A percentile compares a stretch with the other conserved stretches of the same genome.
Evolutionary conservation across 2,797 vertebrate genomes (phyloP).

Genomic region (Okamejei kenojei): DNA sequence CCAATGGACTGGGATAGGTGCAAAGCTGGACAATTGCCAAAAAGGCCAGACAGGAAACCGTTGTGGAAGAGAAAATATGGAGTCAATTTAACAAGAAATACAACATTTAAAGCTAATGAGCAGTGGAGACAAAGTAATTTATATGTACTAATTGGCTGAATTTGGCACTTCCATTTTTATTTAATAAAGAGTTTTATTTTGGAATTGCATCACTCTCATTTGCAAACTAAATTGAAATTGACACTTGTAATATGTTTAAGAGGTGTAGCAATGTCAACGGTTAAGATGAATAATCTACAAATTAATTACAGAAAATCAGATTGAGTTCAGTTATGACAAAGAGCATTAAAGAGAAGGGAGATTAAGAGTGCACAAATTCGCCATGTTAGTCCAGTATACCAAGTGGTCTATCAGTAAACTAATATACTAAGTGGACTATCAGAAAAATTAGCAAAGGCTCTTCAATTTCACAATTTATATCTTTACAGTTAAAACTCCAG

Average conservation of each 20-base stretch:
- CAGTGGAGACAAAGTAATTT: neutral
- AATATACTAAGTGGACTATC: too few species aligned
- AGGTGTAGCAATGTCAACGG: neutral
- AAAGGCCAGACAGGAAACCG: neutral
- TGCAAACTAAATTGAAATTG: neutral
- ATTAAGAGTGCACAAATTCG: too few species aligned
- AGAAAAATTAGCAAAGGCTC: neutral
- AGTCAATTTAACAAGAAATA: neutral
- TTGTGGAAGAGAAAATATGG: neutral
- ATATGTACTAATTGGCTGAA: neutral
- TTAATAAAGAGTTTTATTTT: neutral
- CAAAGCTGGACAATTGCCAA: neutral
- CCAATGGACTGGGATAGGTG: too few species aligned
- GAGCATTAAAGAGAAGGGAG: too few species aligned
- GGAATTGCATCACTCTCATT: neutral
- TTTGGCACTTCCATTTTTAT: neutral
- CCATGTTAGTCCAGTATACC: too few species aligned
- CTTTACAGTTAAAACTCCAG: neutral
- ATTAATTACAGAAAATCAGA: too few species aligned
- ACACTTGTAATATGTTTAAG: neutral
- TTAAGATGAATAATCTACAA: neutral
- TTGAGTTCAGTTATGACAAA: neutral
- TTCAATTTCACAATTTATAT: neutral
- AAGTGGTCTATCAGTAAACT: too few species aligned
- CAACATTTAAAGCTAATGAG: neutral